These are phyloP conservation scores for Zeugodacus cucurbitae DNA, from an alignment of 1,140 invertebrate genomes.

Conservation along the genomic window DNA sequence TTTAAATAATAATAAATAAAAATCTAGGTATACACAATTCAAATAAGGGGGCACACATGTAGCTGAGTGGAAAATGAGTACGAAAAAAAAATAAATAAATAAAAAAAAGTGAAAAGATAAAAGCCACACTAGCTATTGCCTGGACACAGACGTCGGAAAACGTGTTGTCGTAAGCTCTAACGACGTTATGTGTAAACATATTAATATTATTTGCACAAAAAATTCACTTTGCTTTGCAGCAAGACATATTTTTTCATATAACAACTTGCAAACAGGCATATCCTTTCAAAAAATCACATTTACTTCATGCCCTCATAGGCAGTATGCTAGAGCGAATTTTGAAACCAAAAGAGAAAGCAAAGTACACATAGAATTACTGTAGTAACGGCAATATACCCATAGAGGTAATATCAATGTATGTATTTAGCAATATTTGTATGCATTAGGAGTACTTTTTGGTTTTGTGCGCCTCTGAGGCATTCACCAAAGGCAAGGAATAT, in stretches of 20 bases:
- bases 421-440: not conserved
- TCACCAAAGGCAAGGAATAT: not conserved
- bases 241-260: not conserved
- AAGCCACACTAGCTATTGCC: not conserved
- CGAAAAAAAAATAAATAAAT: not conserved
- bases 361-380: not conserved
- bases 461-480: too few relatives aligned
- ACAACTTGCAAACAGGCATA: not conserved
- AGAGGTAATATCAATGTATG: not conserved
- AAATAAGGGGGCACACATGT: too few relatives aligned
- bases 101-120: too few relatives aligned
- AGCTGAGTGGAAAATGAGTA: not conserved
- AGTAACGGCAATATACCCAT: not conserved
- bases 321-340: not conserved
- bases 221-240: not conserved
- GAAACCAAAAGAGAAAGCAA: not conserved
- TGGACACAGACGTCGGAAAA: not conserved
- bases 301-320: not conserved
- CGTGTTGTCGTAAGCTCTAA: not conserved
- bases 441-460: too few relatives aligned
- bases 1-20: too few relatives aligned
- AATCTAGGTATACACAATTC: too few relatives aligned
- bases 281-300: not conserved
- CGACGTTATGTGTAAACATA: not conserved
- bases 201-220: not conserved